Conservation (phyloP, 2,113 vertebrate species). For the Mugil cephalus region DNA sequence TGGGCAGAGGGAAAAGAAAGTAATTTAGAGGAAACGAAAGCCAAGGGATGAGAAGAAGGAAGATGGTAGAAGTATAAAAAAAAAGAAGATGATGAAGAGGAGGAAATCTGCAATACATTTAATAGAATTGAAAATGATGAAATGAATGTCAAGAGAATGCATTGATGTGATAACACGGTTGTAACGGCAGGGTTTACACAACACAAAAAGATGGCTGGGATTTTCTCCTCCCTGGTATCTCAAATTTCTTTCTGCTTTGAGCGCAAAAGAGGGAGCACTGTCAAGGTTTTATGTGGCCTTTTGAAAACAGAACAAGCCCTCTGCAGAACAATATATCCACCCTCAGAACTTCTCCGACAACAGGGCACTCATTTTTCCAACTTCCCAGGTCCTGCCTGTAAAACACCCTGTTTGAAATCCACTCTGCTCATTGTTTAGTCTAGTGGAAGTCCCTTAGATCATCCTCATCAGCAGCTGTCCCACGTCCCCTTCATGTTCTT, state of each 20-base stretch:
- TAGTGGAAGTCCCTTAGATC: constrained; percentile 77
- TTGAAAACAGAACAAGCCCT: constrained; percentile 80
- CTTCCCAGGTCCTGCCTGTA: constrained; percentile 64
- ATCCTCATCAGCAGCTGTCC: constrained; percentile 69
- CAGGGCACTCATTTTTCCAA: constrained; percentile 66
- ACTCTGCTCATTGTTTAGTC: constrained; percentile 83
- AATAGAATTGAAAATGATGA: constrained; percentile 45
- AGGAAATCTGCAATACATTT: constrained; percentile 43
- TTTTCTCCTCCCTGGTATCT: constrained; percentile 74
- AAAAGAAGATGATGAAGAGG: constrained; percentile 15
- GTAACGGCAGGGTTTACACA: constrained; percentile 58
- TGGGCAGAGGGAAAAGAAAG: constrained; percentile 68
- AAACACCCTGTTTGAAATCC: constrained; percentile 76
- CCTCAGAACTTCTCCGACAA: constrained; percentile 69
- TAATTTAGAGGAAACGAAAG: constrained; percentile 69
- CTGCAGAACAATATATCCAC: constrained; percentile 75
- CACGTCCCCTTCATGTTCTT: constrained; percentile 56
- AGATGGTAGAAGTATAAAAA: constrained; percentile 42
- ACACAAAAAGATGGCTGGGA: constrained; percentile 58
- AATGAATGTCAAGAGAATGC: constrained; percentile 48
- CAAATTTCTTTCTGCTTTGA: constrained; percentile 76
- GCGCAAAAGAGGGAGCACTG: constrained; percentile 65
- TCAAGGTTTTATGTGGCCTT: constrained; percentile 79
- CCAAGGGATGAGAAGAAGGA: constrained; percentile 63
- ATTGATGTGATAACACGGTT: constrained; percentile 33